A percentile compares a stretch with the other conserved stretches of the same genome.
These are phyloP conservation scores for Rhinatrema bivittatum DNA, from an alignment of 2,797 vertebrate genomes.

Conservation along the genomic window DNA sequence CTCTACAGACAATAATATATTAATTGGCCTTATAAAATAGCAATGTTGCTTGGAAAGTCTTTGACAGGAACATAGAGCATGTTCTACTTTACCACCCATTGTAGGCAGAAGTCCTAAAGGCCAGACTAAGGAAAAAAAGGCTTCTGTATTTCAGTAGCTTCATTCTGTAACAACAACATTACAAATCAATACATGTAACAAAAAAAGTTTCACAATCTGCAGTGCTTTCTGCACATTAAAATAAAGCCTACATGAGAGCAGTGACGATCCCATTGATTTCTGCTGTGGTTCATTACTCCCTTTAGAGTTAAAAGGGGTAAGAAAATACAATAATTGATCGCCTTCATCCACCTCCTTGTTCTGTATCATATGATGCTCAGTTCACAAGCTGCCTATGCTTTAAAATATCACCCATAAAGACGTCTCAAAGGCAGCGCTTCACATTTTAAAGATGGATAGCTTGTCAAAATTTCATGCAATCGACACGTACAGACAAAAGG, in stretches of 20 bases:
- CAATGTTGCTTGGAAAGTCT: background rate
- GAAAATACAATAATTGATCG: rapidly evolving
- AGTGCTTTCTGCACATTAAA: background rate
- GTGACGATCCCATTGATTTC: conserved; percentile 5
- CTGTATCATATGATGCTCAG: background rate
- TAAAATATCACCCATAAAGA: too few relatives aligned
- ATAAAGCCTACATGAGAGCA: conserved; percentile 1
- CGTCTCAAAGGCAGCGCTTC: too few relatives aligned
- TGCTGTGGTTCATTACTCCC: conserved; percentile 16
- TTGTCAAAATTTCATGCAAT: too few relatives aligned
- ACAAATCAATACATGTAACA: background rate
- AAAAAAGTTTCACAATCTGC: conserved; percentile 7
- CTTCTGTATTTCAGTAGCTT: rapidly evolving
- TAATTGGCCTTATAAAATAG: conserved; percentile 12
- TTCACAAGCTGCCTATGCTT: rapidly evolving
- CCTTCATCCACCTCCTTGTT: background rate
- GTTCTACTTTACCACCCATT: background rate
- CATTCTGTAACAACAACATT: rapidly evolving
- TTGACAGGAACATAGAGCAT: background rate
- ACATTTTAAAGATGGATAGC: too few relatives aligned
- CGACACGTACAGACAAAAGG: too few relatives aligned
- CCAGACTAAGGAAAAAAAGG: rapidly evolving
- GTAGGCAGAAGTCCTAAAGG: background rate
- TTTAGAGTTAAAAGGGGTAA: background rate
- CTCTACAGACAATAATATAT: conserved; percentile 8